Conservation (phyloP, 1,140 invertebrate genomes). For the Saccostrea glomerata region DNA sequence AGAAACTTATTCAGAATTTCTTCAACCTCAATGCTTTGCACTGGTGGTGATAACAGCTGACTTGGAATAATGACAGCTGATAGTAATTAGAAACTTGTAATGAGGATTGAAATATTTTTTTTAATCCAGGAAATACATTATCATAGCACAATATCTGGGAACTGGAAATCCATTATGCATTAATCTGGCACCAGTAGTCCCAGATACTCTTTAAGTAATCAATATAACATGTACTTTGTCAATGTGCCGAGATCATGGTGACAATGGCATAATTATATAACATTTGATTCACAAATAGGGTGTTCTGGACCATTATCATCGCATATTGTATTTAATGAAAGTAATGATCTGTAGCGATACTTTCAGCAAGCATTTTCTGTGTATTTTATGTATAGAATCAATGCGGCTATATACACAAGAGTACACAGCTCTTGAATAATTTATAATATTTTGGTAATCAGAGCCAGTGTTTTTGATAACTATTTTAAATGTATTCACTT, state of each 20-base stretch:
- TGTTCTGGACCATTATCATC: not conserved
- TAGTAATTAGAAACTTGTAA: constrained; percentile 1
- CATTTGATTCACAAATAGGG: not conserved
- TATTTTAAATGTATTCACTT: too few relatives aligned
- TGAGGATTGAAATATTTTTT: not conserved
- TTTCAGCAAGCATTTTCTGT: not conserved
- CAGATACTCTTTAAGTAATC: not conserved
- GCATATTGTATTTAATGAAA: not conserved
- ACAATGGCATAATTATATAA: not conserved
- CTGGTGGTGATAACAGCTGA: not conserved
- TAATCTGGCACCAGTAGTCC: not conserved
- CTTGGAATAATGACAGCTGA: constrained; percentile 6
- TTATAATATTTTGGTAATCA: too few relatives aligned
- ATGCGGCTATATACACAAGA: not conserved
- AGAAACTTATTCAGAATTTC: too few relatives aligned
- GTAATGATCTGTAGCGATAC: not conserved
- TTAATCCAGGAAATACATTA: not conserved
- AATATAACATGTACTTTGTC: not conserved
- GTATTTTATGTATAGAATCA: not conserved
- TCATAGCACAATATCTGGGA: not conserved
- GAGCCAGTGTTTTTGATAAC: too few relatives aligned
- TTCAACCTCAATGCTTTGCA: too few relatives aligned
- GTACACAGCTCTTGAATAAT: too few relatives aligned
- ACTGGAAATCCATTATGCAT: not conserved
- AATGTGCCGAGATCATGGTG: not conserved